A percentile compares a stretch with the other conserved stretches of the same genome.
phyloP scores from a whole-genome alignment of 2,797 vertebrate genomes.

The Hyperoplus lanceolatus region DNA sequence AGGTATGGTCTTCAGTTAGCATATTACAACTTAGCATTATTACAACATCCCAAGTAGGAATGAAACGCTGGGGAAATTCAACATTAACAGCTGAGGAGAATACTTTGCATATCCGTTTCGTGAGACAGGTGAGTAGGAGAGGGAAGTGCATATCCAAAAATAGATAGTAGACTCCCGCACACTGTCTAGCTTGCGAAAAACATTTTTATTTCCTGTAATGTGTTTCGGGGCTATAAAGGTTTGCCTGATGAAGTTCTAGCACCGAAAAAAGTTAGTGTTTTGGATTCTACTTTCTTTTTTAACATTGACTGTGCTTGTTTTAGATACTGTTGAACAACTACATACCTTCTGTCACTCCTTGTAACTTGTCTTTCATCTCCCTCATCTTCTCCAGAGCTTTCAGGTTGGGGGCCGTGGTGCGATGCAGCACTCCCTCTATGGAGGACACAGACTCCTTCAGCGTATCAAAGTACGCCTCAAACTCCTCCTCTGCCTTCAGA shows the following conservation, averaged over 20 bases:
- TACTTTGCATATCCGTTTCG: too few species aligned
- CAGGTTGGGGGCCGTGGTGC: constrained; percentile 90
- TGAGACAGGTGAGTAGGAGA: too few species aligned
- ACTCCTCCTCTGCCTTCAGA: constrained; percentile 82
- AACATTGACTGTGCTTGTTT: too few species aligned
- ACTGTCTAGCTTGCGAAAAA: too few species aligned
- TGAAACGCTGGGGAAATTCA: background rate
- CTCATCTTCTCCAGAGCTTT: constrained; percentile 90
- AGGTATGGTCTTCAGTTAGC: background rate
- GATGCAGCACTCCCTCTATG: constrained; percentile 83
- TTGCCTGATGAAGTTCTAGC: too few species aligned
- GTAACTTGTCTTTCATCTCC: constrained; percentile 87
- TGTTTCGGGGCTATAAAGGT: too few species aligned
- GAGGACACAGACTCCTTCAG: constrained; percentile 83
- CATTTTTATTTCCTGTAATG: too few species aligned
- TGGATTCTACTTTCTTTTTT: too few species aligned
- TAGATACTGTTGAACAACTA: background rate
- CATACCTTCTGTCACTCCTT: constrained; percentile 87
- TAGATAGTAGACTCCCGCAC: too few species aligned
- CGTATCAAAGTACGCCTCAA: constrained; percentile 75
- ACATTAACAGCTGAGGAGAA: background rate
- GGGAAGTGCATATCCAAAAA: too few species aligned
- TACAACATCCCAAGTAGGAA: background rate
- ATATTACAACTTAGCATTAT: background rate
- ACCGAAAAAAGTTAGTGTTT: too few species aligned